phyloP scores from a whole-genome alignment of 2,888 invertebrate genomes.

The Pammene aurita region DNA sequence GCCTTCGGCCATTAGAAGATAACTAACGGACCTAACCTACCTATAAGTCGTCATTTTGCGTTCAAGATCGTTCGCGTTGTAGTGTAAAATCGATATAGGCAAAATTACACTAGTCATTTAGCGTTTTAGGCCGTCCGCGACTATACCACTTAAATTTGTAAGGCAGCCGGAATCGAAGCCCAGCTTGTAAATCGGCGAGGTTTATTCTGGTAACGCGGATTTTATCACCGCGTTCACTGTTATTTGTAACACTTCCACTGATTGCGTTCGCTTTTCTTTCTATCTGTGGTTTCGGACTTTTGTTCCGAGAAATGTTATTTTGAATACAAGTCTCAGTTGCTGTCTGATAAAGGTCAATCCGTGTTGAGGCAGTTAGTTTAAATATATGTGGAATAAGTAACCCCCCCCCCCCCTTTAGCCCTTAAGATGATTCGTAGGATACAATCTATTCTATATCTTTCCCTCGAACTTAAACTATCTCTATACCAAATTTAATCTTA shows the following conservation, averaged over 20 bases:
- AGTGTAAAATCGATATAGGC: too few species aligned
- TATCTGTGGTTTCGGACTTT: conserved; percentile 1
- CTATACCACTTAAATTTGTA: conserved; percentile 2
- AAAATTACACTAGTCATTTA: too few species aligned
- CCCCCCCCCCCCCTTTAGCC: too few species aligned
- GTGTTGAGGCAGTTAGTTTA: not conserved
- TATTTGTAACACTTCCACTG: conserved; percentile 42
- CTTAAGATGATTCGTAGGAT: too few species aligned
- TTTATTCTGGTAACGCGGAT: conserved; percentile 50
- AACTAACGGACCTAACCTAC: too few species aligned
- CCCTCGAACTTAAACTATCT: too few species aligned
- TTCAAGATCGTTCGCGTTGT: too few species aligned
- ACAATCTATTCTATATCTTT: too few species aligned
- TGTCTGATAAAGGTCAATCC: not conserved
- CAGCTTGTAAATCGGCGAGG: conserved; percentile 45
- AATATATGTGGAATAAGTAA: not conserved
- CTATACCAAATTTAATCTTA: too few species aligned
- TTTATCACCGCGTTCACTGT: conserved; percentile 46
- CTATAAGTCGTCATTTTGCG: too few species aligned
- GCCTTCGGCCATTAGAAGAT: too few species aligned
- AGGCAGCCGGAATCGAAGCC: conserved; percentile 43
- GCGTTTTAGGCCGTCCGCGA: too few species aligned
- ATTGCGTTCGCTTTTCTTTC: conserved; percentile 40
- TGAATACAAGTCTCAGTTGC: not conserved
- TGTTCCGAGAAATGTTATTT: not conserved